Conservation (phyloP, 2,888 invertebrate species). For the Caradrina clavipalpis region DNA sequence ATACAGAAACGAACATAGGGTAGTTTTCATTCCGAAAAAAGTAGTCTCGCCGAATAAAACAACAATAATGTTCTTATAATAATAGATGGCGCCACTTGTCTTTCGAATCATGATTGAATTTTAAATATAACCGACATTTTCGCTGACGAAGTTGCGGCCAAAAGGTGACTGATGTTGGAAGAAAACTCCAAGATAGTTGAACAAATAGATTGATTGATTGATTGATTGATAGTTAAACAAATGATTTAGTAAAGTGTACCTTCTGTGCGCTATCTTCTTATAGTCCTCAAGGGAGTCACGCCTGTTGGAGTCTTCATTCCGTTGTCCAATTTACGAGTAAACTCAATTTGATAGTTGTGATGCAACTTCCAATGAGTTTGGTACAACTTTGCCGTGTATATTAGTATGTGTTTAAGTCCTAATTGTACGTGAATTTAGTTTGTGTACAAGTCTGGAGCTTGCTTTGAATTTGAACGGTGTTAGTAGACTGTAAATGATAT, state of each 20-base stretch:
- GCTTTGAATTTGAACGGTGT: slow-evolving; percentile 8
- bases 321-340: slow-evolving; percentile 56
- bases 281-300: slow-evolving; percentile 25
- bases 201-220: too few relatives aligned
- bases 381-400: slow-evolving; percentile 32
- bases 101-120: too few relatives aligned
- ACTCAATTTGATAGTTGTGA: slow-evolving; percentile 61
- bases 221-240: too few relatives aligned
- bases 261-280: slow-evolving; percentile 18
- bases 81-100: too few relatives aligned
- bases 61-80: too few relatives aligned
- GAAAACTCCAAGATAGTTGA: not conserved
- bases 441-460: not conserved
- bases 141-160: too few relatives aligned
- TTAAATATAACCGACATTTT: too few relatives aligned
- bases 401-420: slow-evolving; percentile 40
- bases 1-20: too few relatives aligned
- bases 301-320: slow-evolving; percentile 55
- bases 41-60: too few relatives aligned
- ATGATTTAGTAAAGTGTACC: slow-evolving; percentile 20
- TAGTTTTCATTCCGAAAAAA: too few relatives aligned
- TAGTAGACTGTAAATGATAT: not conserved
- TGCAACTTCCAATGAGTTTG: slow-evolving; percentile 51
- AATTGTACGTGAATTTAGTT: slow-evolving; percentile 33
- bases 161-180: not conserved